These are phyloP conservation scores for Nanorana parkeri DNA, from an alignment of 2,113 vertebrate genomes.

Conservation along the genomic window DNA sequence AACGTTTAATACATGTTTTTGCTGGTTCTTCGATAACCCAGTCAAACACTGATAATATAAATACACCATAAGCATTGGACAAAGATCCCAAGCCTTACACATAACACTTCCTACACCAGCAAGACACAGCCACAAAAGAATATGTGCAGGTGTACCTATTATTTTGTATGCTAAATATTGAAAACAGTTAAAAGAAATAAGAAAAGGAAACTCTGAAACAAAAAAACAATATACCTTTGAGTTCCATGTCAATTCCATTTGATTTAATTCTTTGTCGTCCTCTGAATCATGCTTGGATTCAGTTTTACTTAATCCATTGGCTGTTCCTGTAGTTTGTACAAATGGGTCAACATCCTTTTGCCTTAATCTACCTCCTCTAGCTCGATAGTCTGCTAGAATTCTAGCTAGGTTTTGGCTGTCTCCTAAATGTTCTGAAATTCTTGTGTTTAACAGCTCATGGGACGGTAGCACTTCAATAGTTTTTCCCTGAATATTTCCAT, in stretches of 20 bases:
- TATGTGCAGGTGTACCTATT: too few species aligned
- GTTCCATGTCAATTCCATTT: slow-evolving; percentile 80
- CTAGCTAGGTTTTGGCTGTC: slow-evolving; percentile 83
- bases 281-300: slow-evolving; percentile 80
- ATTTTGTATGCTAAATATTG: too few species aligned
- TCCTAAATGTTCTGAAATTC: slow-evolving; percentile 85
- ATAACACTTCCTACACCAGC: too few species aligned
- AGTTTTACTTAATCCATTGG: slow-evolving; percentile 62
- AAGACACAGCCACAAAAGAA: too few species aligned
- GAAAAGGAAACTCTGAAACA: background rate
- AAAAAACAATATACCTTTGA: slow-evolving; percentile 79
- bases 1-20: too few species aligned
- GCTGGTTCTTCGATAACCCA: too few species aligned
- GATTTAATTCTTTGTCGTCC: slow-evolving; percentile 79
- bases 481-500: slow-evolving; percentile 76
- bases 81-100: too few species aligned
- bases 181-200: too few species aligned
- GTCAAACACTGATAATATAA: too few species aligned
- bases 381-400: slow-evolving; percentile 94
- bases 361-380: slow-evolving; percentile 89
- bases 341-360: slow-evolving; percentile 84
- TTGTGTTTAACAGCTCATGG: slow-evolving; percentile 84
- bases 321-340: slow-evolving; percentile 68
- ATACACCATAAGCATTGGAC: too few species aligned
- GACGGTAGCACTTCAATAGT: slow-evolving; percentile 82